phyloP scores from a whole-genome alignment of 2,113 vertebrate species.

The Psilopsiagon aymara region DNA sequence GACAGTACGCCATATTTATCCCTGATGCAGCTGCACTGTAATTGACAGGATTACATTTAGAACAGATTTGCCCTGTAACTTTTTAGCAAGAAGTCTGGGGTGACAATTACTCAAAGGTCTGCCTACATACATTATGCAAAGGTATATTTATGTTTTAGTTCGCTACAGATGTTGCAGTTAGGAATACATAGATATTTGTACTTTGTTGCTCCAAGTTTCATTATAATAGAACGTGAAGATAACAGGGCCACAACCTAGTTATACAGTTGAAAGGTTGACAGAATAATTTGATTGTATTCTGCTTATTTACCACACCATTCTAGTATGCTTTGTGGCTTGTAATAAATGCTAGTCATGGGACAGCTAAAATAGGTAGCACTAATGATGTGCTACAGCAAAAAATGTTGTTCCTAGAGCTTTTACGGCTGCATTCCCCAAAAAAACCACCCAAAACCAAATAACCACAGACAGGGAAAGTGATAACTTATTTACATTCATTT shows the following conservation, averaged over 20 bases:
- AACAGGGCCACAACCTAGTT: slow-evolving; percentile 19
- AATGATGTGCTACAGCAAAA: slow-evolving; percentile 13
- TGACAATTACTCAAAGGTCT: background rate
- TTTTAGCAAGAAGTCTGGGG: background rate
- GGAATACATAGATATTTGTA: slow-evolving; percentile 10
- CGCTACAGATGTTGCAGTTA: slow-evolving; percentile 13
- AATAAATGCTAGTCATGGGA: background rate
- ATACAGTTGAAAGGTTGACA: slow-evolving; percentile 1
- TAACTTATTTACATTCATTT: background rate
- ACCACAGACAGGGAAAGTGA: background rate
- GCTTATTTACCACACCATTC: slow-evolving; percentile 22
- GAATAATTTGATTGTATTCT: slow-evolving; percentile 45
- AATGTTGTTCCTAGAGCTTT: background rate
- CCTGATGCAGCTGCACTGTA: slow-evolving; percentile 7
- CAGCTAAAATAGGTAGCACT: background rate
- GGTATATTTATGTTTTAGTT: background rate
- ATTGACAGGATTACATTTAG: slow-evolving; percentile 41
- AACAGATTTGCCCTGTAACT: slow-evolving; percentile 15
- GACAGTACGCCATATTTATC: slow-evolving; percentile 25
- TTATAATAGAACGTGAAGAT: slow-evolving; percentile 19
- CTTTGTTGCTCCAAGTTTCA: background rate
- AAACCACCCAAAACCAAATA: background rate
- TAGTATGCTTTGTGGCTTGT: background rate
- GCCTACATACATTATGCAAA: slow-evolving; percentile 32
- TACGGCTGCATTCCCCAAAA: background rate